Percentiles rank a stretch among this genome's conserved stretches.
Evolutionary conservation across 2,113 vertebrate species (phyloP).

Genomic region (Rhadina sibilatrix): DNA sequence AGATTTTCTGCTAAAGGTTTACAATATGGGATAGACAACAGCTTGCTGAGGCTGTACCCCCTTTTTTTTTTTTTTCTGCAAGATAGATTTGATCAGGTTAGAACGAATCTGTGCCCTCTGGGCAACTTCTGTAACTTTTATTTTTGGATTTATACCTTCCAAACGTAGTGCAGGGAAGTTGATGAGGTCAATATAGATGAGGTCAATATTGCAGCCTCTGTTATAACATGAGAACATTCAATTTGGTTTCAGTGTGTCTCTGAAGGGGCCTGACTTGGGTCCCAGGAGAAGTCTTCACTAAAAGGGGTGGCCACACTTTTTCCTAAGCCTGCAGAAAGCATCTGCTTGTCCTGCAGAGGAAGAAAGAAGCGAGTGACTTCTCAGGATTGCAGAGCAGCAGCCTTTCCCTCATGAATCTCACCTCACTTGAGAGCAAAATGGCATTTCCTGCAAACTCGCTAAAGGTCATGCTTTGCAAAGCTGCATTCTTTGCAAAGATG

Average conservation of each 20-base stretch:
- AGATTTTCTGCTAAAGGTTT: neutral
- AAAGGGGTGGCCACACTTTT: neutral
- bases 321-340: neutral
- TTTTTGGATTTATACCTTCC: neutral
- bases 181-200: neutral
- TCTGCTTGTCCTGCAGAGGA: neutral
- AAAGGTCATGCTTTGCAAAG: constrained; percentile 34
- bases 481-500: neutral
- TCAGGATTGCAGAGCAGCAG: neutral
- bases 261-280: neutral
- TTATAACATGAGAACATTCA: neutral
- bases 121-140: neutral
- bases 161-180: neutral
- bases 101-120: neutral
- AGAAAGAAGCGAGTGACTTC: neutral
- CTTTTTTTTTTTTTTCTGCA: neutral
- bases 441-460: neutral
- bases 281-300: neutral
- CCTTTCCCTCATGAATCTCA: neutral
- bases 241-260: neutral
- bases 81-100: neutral
- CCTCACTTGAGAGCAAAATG: neutral
- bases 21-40: neutral
- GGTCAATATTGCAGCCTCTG: neutral
- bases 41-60: neutral